Evolutionary conservation across 2,113 vertebrate genomes (phyloP).

Genomic region (Pluvianellus socialis): DNA sequence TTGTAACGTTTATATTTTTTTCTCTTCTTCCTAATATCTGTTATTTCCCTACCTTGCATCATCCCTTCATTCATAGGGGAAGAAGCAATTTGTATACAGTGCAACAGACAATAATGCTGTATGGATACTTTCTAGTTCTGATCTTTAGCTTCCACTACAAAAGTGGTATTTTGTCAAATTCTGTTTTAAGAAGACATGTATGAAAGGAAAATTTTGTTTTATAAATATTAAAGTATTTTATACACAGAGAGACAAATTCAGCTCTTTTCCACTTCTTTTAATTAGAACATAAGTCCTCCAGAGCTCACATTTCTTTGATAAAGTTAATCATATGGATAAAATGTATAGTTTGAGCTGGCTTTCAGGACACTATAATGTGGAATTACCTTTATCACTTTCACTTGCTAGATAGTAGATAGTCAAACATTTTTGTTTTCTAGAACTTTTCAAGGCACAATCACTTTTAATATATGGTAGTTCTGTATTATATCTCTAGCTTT

Average conservation of each 20-base stretch:
- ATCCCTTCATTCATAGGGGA: accelerated
- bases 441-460: not conserved
- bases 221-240: not conserved
- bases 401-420: not conserved
- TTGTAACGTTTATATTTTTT: not conserved
- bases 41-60: not conserved
- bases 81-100: not conserved
- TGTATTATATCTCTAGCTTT: not conserved
- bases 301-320: not conserved
- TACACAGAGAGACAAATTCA: not conserved
- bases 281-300: not conserved
- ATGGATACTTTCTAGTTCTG: not conserved
- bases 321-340: not conserved
- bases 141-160: not conserved
- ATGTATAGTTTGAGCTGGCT: not conserved
- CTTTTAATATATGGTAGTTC: not conserved
- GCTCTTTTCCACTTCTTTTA: not conserved
- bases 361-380: not conserved
- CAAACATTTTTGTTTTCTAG: not conserved
- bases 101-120: not conserved
- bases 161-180: not conserved
- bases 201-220: not conserved
- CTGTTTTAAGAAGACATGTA: not conserved
- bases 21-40: not conserved
- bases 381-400: not conserved